Conservation (phyloP, 2,888 invertebrate genomes). For the Gari tellinella region DNA sequence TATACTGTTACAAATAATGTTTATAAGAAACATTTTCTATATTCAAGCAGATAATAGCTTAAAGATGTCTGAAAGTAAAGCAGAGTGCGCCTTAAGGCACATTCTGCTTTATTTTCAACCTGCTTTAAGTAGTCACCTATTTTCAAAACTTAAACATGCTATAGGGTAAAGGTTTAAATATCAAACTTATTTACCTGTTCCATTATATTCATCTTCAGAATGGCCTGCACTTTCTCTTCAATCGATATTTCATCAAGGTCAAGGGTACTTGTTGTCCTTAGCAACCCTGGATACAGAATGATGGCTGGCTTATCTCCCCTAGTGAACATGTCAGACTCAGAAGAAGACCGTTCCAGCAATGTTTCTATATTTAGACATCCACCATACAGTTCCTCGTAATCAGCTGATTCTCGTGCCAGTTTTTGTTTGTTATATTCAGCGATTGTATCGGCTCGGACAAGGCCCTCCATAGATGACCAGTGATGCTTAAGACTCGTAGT, state of each 20-base stretch:
- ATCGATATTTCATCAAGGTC: conserved; percentile 59
- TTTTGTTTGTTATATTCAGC: conserved; percentile 51
- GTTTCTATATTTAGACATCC: conserved; percentile 55
- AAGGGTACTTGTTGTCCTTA: conserved; percentile 41
- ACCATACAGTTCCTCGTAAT: conserved; percentile 57
- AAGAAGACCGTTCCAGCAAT: conserved; percentile 62
- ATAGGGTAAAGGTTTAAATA: too few relatives aligned
- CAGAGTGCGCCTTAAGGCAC: too few relatives aligned
- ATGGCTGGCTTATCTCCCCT: conserved; percentile 47
- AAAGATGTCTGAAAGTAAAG: too few relatives aligned
- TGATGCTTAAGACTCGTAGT: conserved; percentile 42
- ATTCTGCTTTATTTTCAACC: too few relatives aligned
- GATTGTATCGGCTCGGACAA: conserved; percentile 50
- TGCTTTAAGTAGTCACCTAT: too few relatives aligned
- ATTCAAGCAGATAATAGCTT: too few relatives aligned
- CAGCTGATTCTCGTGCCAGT: conserved; percentile 25
- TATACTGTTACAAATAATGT: too few relatives aligned
- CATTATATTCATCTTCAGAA: conserved; percentile 58
- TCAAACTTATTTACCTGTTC: conserved; percentile 70
- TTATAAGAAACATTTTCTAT: too few relatives aligned
- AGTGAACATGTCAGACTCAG: conserved; percentile 57
- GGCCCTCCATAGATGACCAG: conserved; percentile 60
- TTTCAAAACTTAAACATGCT: too few relatives aligned
- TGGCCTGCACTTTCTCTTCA: conserved; percentile 56
- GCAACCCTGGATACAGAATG: conserved; percentile 51